Conservation (phyloP, 2,797 vertebrate genomes). For the Bryconaethiops microstoma region DNA sequence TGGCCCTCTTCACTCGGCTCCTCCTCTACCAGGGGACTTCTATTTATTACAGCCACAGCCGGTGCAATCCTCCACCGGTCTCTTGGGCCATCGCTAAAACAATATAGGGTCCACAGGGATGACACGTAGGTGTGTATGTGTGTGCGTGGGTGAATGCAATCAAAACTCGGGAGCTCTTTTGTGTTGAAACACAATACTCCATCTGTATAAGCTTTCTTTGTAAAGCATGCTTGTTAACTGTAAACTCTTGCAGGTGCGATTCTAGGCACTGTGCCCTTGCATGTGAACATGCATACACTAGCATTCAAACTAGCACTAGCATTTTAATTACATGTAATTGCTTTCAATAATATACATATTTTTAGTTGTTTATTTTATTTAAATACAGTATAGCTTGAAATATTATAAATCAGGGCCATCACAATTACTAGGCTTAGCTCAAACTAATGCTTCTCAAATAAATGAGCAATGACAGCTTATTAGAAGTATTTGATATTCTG, state of each 20-base stretch:
- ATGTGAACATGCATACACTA: too few species aligned
- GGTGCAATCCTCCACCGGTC: background rate
- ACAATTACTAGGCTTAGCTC: too few species aligned
- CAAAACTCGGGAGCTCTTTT: slow-evolving; percentile 21
- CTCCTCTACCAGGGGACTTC: slow-evolving; percentile 64
- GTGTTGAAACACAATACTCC: slow-evolving; percentile 30
- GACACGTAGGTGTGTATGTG: slow-evolving; percentile 36
- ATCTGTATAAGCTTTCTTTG: slow-evolving; percentile 30
- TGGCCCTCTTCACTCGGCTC: slow-evolving; percentile 17
- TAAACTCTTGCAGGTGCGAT: background rate
- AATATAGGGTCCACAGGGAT: slow-evolving; percentile 35
- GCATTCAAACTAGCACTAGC: too few species aligned
- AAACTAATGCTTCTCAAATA: too few species aligned
- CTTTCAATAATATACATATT: too few species aligned
- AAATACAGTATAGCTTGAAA: too few species aligned
- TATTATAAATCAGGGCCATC: too few species aligned
- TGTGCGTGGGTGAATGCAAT: slow-evolving; percentile 30
- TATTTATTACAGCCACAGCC: slow-evolving; percentile 45
- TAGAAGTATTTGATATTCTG: too few species aligned
- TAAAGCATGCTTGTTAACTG: slow-evolving; percentile 7
- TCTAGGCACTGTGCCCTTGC: background rate
- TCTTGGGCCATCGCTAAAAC: slow-evolving; percentile 39
- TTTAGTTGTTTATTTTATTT: too few species aligned
- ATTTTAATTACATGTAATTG: too few species aligned
- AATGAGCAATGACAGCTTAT: too few species aligned